Percentiles rank a stretch among this genome's conserved stretches.
Evolutionary conservation across 2,797 vertebrate genomes (phyloP).

Genomic region (Peromyscus melanophrys): DNA sequence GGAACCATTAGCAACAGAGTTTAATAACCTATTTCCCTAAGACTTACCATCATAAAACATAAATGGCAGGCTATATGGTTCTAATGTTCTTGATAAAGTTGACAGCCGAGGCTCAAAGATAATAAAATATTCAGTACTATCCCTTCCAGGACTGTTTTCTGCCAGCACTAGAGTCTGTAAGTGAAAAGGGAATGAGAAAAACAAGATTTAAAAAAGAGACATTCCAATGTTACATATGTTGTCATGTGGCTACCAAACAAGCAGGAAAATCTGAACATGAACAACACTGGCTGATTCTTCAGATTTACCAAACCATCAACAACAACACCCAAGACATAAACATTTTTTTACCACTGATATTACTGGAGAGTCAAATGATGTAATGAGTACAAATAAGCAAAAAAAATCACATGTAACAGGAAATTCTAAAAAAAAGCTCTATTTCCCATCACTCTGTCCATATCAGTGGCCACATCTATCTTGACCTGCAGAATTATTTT

Average conservation of each 20-base stretch:
- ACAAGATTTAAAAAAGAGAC: background rate
- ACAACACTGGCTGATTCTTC: conserved; percentile 13
- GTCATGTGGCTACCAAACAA: conserved; percentile 47
- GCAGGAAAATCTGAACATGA: conserved; percentile 23
- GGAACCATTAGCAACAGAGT: background rate
- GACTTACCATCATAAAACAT: conserved; percentile 95
- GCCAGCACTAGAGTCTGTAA: conserved; percentile 93
- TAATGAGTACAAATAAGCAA: conserved; percentile 22
- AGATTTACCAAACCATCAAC: conserved; percentile 6
- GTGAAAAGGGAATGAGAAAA: conserved; percentile 61
- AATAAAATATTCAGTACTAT: conserved; percentile 93
- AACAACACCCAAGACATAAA: background rate
- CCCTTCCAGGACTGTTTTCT: conserved; percentile 94
- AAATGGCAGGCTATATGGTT: conserved; percentile 93
- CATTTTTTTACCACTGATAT: background rate
- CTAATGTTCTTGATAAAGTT: conserved; percentile 84
- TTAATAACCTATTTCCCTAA: conserved; percentile 59
- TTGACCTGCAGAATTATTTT: conserved; percentile 34
- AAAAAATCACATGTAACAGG: conserved; percentile 37
- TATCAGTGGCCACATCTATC: conserved; percentile 51
- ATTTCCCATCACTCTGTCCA: background rate
- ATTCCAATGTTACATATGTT: conserved; percentile 14
- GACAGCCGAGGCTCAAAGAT: conserved; percentile 91
- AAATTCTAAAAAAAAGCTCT: conserved; percentile 42
- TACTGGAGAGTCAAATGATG: conserved; percentile 47